phyloP scores from a whole-genome alignment of 2,113 vertebrate genomes.

The Rhinichthys klamathensis region DNA sequence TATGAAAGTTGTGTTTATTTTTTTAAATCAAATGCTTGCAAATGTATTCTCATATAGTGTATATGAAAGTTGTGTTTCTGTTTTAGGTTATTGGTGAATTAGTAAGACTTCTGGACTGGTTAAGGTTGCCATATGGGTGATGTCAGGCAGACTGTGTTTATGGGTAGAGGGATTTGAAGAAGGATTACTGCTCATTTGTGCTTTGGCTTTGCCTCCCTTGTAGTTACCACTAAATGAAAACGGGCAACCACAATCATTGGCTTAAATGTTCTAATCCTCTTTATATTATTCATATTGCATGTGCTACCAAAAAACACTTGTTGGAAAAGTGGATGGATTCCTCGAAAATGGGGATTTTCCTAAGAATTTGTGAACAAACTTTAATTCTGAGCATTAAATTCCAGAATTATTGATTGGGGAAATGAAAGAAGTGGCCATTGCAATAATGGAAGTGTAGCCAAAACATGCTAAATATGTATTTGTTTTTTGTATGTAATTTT shows the following conservation, averaged over 20 bases:
- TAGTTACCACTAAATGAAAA: constrained; percentile 50
- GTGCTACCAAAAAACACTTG: constrained; percentile 1
- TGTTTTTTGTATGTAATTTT: too few relatives aligned
- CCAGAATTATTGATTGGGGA: too few relatives aligned
- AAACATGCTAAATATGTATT: too few relatives aligned
- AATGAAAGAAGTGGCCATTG: too few relatives aligned
- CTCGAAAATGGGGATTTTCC: neutral
- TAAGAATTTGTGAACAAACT: too few relatives aligned
- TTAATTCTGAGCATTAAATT: too few relatives aligned
- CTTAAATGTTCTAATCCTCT: constrained; percentile 30
- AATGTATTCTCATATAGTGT: neutral
- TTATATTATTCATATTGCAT: constrained; percentile 33
- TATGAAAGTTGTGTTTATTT: neutral
- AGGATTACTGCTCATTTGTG: constrained; percentile 47
- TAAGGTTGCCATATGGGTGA: constrained; percentile 19
- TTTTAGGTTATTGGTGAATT: constrained; percentile 10
- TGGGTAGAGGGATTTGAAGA: constrained; percentile 42
- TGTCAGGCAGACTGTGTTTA: constrained; percentile 46
- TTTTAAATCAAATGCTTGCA: too few relatives aligned
- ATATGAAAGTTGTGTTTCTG: neutral
- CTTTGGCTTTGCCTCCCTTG: constrained; percentile 48
- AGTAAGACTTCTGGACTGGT: constrained; percentile 7
- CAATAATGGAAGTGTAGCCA: too few relatives aligned
- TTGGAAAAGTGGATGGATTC: neutral
- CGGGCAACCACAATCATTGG: constrained; percentile 26